These are phyloP conservation scores for Erebia epiphron DNA, from an alignment of 2,888 invertebrate genomes.

Conservation along the genomic window DNA sequence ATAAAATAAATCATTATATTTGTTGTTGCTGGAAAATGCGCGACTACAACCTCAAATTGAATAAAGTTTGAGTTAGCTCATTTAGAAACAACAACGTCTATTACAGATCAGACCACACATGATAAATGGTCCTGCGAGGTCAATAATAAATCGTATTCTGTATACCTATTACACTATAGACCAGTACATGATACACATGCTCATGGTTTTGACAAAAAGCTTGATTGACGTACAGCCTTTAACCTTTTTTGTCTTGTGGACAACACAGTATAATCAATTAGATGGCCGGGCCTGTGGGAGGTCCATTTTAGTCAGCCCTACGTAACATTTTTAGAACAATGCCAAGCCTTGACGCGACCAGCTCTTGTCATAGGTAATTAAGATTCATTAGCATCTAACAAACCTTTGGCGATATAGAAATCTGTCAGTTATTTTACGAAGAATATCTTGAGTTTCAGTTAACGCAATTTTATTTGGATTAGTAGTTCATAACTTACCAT, in stretches of 20 bases:
- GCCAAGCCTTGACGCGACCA: background rate
- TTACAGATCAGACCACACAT: background rate
- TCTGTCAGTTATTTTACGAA: background rate
- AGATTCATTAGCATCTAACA: background rate
- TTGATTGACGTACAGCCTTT: slow-evolving; percentile 70
- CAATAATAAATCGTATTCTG: background rate
- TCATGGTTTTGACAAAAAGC: slow-evolving; percentile 56
- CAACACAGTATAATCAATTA: slow-evolving; percentile 67
- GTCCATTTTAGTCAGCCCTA: slow-evolving; percentile 61
- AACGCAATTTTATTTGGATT: background rate
- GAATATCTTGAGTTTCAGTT: background rate
- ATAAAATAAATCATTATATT: background rate
- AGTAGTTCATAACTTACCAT: background rate
- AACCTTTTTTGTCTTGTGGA: slow-evolving; percentile 59
- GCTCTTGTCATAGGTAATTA: background rate
- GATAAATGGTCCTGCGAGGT: slow-evolving; percentile 1
- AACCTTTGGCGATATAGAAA: background rate
- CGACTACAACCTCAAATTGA: too few relatives aligned
- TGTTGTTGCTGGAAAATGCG: background rate
- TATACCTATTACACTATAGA: background rate
- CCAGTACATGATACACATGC: background rate
- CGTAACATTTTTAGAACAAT: slow-evolving; percentile 6
- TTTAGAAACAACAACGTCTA: background rate
- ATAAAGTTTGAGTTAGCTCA: background rate
- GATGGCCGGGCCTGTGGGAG: slow-evolving; percentile 58